Evolutionary conservation across 2,888 invertebrate species (phyloP).

Genomic region (Amiota minor): DNA sequence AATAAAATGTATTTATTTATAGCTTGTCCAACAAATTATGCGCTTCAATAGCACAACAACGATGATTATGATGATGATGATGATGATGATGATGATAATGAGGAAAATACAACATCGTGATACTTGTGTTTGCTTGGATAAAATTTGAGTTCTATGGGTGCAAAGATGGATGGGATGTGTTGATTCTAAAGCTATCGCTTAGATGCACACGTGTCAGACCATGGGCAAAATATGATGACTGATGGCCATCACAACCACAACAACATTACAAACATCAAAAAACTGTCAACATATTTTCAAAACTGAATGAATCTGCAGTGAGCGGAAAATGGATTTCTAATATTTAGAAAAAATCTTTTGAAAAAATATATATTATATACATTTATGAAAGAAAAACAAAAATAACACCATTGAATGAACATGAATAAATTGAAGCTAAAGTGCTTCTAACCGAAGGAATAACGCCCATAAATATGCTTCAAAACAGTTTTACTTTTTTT

Average conservation of each 20-base stretch:
- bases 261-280: constrained; percentile 23
- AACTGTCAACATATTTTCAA: constrained; percentile 61
- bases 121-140: no score
- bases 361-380: constrained; percentile 32
- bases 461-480: constrained; percentile 40
- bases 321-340: constrained; percentile 73
- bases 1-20: constrained; percentile 62
- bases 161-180: not conserved
- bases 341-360: constrained; percentile 51
- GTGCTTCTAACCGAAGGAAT: no score
- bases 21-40: constrained; percentile 64
- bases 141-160: no score
- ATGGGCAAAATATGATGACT: constrained; percentile 28
- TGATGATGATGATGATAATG: no score
- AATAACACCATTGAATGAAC: not conserved
- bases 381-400: constrained; percentile 36
- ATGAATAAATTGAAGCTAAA: no score
- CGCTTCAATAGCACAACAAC: constrained; percentile 59
- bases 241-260: constrained; percentile 35
- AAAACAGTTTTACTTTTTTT: constrained; percentile 49
- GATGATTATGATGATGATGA: constrained; percentile 31
- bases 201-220: not conserved
- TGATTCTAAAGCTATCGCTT: not conserved
- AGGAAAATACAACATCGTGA: no score
- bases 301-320: constrained; percentile 71